Conservation (phyloP, 2,888 invertebrate species). For the Bedellia somnulentella region DNA sequence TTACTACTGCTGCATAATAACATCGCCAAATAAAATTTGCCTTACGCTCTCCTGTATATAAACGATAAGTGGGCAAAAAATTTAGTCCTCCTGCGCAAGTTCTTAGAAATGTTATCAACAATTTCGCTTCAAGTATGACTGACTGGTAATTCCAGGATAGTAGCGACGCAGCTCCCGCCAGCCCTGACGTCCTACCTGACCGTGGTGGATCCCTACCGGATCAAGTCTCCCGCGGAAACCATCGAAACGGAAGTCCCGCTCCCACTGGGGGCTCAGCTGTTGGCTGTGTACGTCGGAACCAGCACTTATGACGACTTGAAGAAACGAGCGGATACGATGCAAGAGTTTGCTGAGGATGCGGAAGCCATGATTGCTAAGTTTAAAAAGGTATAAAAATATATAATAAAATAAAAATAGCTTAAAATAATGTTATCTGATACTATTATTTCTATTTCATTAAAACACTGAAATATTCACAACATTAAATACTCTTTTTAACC, state of each 20-base stretch:
- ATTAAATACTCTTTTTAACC: too few species aligned
- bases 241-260: slow-evolving; percentile 68
- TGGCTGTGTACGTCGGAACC: slow-evolving; percentile 73
- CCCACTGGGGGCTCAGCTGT: slow-evolving; percentile 78
- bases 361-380: slow-evolving; percentile 43
- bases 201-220: slow-evolving; percentile 80
- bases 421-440: too few species aligned
- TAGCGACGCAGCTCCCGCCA: slow-evolving; percentile 76
- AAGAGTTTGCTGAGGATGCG: slow-evolving; percentile 37
- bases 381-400: slow-evolving; percentile 49
- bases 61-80: too few species aligned
- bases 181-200: slow-evolving; percentile 77
- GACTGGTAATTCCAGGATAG: slow-evolving; percentile 67
- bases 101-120: too few species aligned
- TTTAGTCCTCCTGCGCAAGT: too few species aligned
- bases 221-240: slow-evolving; percentile 79
- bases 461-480: too few species aligned
- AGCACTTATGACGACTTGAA: slow-evolving; percentile 61
- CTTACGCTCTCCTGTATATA: too few species aligned
- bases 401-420: too few species aligned
- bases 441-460: too few species aligned
- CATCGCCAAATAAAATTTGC: too few species aligned
- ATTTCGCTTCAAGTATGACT: too few species aligned
- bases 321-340: slow-evolving; percentile 27
- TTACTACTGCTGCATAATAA: too few species aligned